These are phyloP conservation scores for Rhagonycha lutea DNA, from an alignment of 2,888 invertebrate species.

Conservation along the genomic window DNA sequence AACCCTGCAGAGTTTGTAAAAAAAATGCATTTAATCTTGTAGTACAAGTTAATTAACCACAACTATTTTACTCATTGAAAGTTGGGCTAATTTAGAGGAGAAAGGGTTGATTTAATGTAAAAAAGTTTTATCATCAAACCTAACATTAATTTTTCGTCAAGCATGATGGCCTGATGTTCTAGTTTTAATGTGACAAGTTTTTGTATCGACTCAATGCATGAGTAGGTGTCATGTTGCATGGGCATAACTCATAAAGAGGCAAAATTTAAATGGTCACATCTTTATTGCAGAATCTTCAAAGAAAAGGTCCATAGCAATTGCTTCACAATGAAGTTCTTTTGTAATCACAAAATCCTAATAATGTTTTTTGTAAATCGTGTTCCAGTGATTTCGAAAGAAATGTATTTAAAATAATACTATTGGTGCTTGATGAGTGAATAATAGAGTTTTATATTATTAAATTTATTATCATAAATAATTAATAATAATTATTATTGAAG, in stretches of 20 bases:
- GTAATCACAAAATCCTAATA: constrained; percentile 25
- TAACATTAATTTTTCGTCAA: neutral
- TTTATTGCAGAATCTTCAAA: constrained; percentile 38
- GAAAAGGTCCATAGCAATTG: constrained; percentile 37
- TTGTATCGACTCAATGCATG: neutral
- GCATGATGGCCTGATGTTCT: neutral
- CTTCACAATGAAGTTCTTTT: constrained; percentile 36
- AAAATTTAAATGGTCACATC: neutral
- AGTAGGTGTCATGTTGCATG: neutral
- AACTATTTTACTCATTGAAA: neutral
- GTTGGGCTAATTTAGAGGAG: neutral
- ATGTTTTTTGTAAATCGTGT: constrained; percentile 18
- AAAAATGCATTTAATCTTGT: neutral
- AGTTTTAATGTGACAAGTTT: neutral
- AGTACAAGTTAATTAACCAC: neutral
- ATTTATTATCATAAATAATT: constrained; percentile 9
- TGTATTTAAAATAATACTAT: constrained; percentile 15
- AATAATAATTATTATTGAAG: neutral
- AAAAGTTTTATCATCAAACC: neutral
- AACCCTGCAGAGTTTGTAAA: too few species aligned
- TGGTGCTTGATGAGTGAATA: constrained; percentile 25
- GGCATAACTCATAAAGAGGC: neutral
- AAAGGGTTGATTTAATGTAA: neutral
- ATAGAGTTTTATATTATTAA: constrained; percentile 7
- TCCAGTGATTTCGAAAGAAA: constrained; percentile 15